Evolutionary conservation across 2,113 vertebrate genomes (phyloP).

Genomic region (Dendropsophus ebraccatus): DNA sequence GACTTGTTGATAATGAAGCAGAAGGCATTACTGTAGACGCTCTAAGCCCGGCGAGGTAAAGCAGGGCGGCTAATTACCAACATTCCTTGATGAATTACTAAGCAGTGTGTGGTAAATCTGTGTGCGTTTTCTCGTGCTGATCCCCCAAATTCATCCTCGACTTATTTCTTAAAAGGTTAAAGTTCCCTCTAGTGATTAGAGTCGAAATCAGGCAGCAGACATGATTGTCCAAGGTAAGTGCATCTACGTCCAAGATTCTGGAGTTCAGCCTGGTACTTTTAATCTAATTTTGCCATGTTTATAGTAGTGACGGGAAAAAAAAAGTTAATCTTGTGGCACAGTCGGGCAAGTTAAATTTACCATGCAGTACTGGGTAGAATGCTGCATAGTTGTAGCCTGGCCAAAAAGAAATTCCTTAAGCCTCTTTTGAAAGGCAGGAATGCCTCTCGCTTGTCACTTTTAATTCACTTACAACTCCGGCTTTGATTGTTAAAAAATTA

Average conservation of each 20-base stretch:
- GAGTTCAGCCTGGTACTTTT: slow-evolving; percentile 88
- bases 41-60: slow-evolving; percentile 73
- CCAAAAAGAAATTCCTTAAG: slow-evolving; percentile 93
- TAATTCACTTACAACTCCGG: slow-evolving; percentile 74
- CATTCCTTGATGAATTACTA: slow-evolving; percentile 94
- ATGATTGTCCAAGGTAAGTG: slow-evolving; percentile 86
- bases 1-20: slow-evolving; percentile 85
- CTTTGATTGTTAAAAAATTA: slow-evolving; percentile 76
- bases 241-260: slow-evolving; percentile 78
- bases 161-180: slow-evolving; percentile 91
- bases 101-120: slow-evolving; percentile 90
- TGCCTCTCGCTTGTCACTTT: slow-evolving; percentile 82
- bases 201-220: slow-evolving; percentile 77
- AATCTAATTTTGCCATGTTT: slow-evolving; percentile 81
- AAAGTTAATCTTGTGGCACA: slow-evolving; percentile 82
- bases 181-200: slow-evolving; percentile 89
- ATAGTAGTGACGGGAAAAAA: slow-evolving; percentile 52
- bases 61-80: slow-evolving; percentile 88
- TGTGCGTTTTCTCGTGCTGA: slow-evolving; percentile 70
- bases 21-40: slow-evolving; percentile 86
- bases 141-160: slow-evolving; percentile 85
- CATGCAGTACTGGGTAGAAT: slow-evolving; percentile 80
- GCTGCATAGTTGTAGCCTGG: slow-evolving; percentile 85
- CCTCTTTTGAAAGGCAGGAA: slow-evolving; percentile 82
- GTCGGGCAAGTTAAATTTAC: slow-evolving; percentile 79